These are phyloP conservation scores for Myotis lucifugus DNA, from an alignment of 2,113 vertebrate species.

Conservation along the genomic window DNA sequence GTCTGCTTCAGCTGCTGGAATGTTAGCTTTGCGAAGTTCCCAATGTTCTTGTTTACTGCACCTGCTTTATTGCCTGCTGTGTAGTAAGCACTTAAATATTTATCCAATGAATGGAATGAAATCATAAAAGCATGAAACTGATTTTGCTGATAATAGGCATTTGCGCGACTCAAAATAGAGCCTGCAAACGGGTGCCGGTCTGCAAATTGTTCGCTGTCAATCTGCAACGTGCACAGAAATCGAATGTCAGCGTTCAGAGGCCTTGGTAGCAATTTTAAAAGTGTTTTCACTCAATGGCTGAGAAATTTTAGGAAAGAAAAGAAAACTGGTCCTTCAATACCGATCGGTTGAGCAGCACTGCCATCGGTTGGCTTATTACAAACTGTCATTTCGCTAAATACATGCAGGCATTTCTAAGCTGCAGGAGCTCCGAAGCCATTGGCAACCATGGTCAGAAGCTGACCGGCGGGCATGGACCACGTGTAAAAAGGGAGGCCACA, in stretches of 20 bases:
- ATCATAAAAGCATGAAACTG: neutral
- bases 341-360: neutral
- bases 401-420: neutral
- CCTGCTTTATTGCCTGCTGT: neutral
- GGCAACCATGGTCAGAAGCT: neutral
- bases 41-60: neutral
- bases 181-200: neutral
- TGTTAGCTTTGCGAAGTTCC: neutral
- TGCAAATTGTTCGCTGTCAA: neutral
- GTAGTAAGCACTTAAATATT: neutral
- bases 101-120: neutral
- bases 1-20: neutral
- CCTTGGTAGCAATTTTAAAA: neutral
- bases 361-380: neutral
- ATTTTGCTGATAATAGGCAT: neutral
- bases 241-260: neutral
- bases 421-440: neutral
- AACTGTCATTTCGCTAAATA: neutral
- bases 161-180: neutral
- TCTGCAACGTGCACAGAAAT: neutral
- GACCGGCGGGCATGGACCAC: accelerated
- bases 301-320: neutral
- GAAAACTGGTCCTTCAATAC: neutral
- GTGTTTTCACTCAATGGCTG: neutral
- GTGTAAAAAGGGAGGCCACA: neutral